Base-by-base conservation (phyloP, 2,888 invertebrate genomes). In the Protonemura montana region DNA sequence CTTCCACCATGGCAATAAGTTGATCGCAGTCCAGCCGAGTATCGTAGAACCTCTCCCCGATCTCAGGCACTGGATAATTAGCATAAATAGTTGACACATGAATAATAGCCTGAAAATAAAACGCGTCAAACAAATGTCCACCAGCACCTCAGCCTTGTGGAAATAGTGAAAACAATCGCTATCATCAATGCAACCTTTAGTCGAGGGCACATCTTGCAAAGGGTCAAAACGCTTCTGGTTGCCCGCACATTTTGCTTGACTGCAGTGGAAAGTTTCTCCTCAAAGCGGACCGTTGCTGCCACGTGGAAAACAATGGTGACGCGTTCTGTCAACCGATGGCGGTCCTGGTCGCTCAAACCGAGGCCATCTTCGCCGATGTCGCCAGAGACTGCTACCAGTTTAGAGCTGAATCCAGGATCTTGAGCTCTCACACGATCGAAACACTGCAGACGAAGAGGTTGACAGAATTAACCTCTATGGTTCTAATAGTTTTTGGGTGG, bases 221-320 rank as follows among this genome's bases (percentile, higher is more conserved):
- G 90, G 41, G 91, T 90, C 30, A 94, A 90, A 88, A 94, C 90
- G 88, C 92, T 90, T 87, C 92, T 91, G 0, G 93, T 93, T 84
- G 93, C 94, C 25, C 92, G 89, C 7, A 94, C 92, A 90, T 94
- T 94, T 91, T 94, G 92, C 87, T 92, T 91, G 42, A 94, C 91
- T 0, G 94, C 92, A 25, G 91, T 89, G 91, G 92, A 91, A 76
- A 94, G 91, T 16, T 91, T 92, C 89, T 94, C 94, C 89, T 94
- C 93, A 89, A 94, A 94, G 88, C 92, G 91, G 77, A 94, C 92
- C 6, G 94, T 94, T 27, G 94, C 94, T 10, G 94, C 94, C 83
- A 93, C 92, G 89, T 94, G 94, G 89, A 94, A 93, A 28, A 94
- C 93, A 82, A 94, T 90, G 81, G 92, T 90, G 16, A 93, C 92